A percentile compares a stretch with the other conserved stretches of the same genome.
Evolutionary conservation across 2,888 invertebrate species (phyloP).

Genomic region (Asteroscopus sphinx): DNA sequence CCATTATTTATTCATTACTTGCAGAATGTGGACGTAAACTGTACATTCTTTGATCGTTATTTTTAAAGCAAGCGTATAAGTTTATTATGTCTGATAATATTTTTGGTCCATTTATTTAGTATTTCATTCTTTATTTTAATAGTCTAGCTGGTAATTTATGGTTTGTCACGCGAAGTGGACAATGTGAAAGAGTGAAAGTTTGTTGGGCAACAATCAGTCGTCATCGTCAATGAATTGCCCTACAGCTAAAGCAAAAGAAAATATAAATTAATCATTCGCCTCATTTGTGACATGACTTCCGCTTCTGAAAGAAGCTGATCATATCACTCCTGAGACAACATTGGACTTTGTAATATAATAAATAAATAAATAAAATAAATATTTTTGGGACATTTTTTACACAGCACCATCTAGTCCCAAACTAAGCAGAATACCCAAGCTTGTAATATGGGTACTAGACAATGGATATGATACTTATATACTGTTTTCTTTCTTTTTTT

Average conservation of each 20-base stretch:
- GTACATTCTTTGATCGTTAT: slow-evolving; percentile 10
- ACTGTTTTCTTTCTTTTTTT: too few species aligned
- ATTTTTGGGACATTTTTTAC: too few species aligned
- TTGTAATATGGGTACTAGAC: too few species aligned
- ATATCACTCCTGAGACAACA: neutral
- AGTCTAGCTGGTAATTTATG: slow-evolving; percentile 5
- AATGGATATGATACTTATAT: too few species aligned
- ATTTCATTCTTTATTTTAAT: neutral
- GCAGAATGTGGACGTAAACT: slow-evolving; percentile 14
- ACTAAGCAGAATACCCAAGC: too few species aligned
- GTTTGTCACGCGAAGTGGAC: slow-evolving; percentile 13
- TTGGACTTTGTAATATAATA: too few species aligned
- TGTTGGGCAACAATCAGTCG: slow-evolving; percentile 26
- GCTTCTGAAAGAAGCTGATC: neutral
- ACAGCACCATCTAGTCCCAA: too few species aligned
- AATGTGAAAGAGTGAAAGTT: slow-evolving; percentile 54
- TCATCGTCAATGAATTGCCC: slow-evolving; percentile 35
- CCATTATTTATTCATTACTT: slow-evolving; percentile 32
- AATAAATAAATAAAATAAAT: too few species aligned
- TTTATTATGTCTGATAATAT: too few species aligned
- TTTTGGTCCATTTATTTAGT: too few species aligned
- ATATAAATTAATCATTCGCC: slow-evolving; percentile 37
- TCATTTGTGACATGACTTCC: slow-evolving; percentile 28
- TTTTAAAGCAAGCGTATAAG: slow-evolving; percentile 14
- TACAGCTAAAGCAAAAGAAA: slow-evolving; percentile 35